Evolutionary conservation across 2,797 vertebrate species (phyloP).

Genomic region (Brotula barbata): DNA sequence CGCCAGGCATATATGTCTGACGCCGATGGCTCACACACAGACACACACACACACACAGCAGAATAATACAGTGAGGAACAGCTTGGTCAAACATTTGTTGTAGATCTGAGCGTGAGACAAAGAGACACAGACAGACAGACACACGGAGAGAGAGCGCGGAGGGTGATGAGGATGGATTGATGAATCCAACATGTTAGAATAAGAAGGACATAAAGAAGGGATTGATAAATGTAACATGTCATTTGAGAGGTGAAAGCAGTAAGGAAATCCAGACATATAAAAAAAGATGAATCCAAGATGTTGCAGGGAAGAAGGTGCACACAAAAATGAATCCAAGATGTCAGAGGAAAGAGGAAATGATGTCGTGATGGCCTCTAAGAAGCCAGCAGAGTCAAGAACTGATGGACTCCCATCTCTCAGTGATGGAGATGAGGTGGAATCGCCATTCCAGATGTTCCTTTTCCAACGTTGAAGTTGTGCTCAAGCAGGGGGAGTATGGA

Average conservation of each 20-base stretch:
- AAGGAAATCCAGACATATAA: constrained; percentile 42
- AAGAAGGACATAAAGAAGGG: constrained; percentile 26
- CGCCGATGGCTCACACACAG: constrained; percentile 52
- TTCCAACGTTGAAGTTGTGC: too few species aligned
- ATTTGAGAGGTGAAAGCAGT: constrained; percentile 40
- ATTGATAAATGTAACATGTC: constrained; percentile 60
- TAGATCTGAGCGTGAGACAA: constrained; percentile 45
- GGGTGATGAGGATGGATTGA: constrained; percentile 40
- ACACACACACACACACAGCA: constrained; percentile 55
- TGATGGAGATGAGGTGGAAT: constrained; percentile 18
- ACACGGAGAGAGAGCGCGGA: constrained; percentile 17
- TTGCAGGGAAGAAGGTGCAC: constrained; percentile 18
- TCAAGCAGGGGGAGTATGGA: too few species aligned
- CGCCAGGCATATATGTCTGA: constrained; percentile 68
- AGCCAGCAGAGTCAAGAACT: not conserved
- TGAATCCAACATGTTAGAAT: constrained; percentile 45
- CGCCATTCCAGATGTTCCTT: too few species aligned
- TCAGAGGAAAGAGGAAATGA: constrained; percentile 33
- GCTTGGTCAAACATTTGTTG: constrained; percentile 79
- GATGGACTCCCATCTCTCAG: constrained; percentile 13
- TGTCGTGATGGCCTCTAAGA: constrained; percentile 33
- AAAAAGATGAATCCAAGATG: constrained; percentile 54
- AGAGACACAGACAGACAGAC: constrained; percentile 6
- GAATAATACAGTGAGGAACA: constrained; percentile 72
- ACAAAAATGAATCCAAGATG: constrained; percentile 46